These are phyloP conservation scores for Lanistes nyassanus DNA, from an alignment of 1,140 invertebrate genomes.

Conservation along the genomic window DNA sequence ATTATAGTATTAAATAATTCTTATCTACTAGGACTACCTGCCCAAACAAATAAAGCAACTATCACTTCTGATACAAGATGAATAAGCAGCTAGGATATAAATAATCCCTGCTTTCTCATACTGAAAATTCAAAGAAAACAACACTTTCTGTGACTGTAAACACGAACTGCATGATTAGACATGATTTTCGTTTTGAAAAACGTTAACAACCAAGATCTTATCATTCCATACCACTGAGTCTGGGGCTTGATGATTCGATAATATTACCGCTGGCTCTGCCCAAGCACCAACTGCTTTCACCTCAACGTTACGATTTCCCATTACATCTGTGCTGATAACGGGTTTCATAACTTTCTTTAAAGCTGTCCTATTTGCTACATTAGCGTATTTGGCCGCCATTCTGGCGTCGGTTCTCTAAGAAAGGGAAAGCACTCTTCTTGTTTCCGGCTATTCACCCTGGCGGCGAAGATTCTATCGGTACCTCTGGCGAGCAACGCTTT, in stretches of 20 bases:
- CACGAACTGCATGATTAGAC: constrained; percentile 8
- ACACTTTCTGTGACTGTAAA: no score
- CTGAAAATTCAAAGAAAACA: no score
- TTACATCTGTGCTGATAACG: constrained; percentile 56
- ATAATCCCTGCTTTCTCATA: no score
- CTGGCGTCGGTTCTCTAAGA: constrained; percentile 32
- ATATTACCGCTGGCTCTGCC: constrained; percentile 51
- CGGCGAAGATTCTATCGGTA: no score
- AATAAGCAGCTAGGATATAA: no score
- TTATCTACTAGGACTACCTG: no score
- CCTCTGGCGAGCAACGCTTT: no score
- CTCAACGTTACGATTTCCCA: constrained; percentile 62
- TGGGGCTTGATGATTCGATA: constrained; percentile 3
- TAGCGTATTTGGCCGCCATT: constrained; percentile 40
- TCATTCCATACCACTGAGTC: constrained; percentile 35
- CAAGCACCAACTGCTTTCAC: constrained; percentile 61
- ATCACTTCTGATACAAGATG: no score
- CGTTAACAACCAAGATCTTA: neutral
- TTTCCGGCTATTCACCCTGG: neutral
- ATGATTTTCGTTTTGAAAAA: neutral
- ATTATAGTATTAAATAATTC: no score
- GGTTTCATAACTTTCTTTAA: constrained; percentile 51
- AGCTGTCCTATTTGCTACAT: neutral
- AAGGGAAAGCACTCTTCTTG: neutral
- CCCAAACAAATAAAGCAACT: no score